Conservation (phyloP, 1,140 invertebrate genomes). For the Caenorhabditis tropicalis region DNA sequence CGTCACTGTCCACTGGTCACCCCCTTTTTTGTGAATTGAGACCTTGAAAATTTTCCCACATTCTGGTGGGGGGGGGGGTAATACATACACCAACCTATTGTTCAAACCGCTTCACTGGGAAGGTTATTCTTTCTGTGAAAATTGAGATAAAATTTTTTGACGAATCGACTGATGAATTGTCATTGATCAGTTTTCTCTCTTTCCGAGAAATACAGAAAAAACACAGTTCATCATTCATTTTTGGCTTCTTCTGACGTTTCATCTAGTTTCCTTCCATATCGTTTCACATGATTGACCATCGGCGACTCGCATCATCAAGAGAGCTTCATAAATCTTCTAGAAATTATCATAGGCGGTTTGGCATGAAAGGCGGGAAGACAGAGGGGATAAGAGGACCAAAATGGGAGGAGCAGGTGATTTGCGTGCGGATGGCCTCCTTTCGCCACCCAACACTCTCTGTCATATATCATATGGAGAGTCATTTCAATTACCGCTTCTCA, state of each 20-base stretch:
- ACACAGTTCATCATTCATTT: constrained; percentile 32
- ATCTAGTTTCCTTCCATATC: not conserved
- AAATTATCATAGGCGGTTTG: constrained; percentile 44
- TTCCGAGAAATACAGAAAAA: not conserved
- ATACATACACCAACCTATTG: constrained; percentile 9
- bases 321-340: constrained; percentile 33
- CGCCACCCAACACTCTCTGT: not conserved
- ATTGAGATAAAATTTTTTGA: not conserved
- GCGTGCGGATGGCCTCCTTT: constrained; percentile 30
- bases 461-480: constrained; percentile 42
- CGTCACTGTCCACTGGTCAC: not conserved
- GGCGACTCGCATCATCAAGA: constrained; percentile 27
- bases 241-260: not conserved
- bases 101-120: constrained; percentile 6
- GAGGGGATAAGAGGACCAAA: not conserved
- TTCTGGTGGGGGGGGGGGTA: not conserved
- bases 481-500: constrained; percentile 39
- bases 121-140: constrained; percentile 28
- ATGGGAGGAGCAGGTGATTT: constrained; percentile 8
- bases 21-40: not conserved
- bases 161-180: not conserved
- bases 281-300: constrained; percentile 17
- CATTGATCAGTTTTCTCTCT: not conserved
- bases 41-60: constrained; percentile 28
- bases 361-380: not conserved